phyloP scores from a whole-genome alignment of 1,140 invertebrate species.

The Diuraphis noxia region DNA sequence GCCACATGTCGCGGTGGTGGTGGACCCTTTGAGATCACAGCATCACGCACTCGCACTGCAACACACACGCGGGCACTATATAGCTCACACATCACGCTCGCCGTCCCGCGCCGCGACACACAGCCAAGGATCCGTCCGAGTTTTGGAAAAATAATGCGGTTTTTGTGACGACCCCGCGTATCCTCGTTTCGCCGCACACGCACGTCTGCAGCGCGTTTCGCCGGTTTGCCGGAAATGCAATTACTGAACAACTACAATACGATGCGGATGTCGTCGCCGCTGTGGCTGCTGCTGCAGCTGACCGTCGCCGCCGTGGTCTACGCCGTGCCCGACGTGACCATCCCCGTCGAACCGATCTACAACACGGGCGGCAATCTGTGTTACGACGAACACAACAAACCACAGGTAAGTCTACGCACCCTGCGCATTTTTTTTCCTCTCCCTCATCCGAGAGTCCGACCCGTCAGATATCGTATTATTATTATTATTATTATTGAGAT shows the following conservation, averaged over 20 bases:
- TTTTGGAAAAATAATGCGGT: not conserved
- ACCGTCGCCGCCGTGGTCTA: not conserved
- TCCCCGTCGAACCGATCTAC: conserved; percentile 9
- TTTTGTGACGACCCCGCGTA: not conserved
- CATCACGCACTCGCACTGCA: not conserved
- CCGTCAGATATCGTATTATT: not conserved
- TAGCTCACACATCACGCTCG: not conserved
- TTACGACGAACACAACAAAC: conserved; percentile 43
- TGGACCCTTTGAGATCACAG: conserved; percentile 5
- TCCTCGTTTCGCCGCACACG: no score
- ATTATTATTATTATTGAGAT: not conserved
- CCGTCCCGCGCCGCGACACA: not conserved
- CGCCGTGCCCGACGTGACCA: not conserved
- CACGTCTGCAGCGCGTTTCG: not conserved
- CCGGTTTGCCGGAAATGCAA: not conserved
- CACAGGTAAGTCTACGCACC: conserved; percentile 8
- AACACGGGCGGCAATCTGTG: conserved; percentile 42
- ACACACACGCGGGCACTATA: not conserved
- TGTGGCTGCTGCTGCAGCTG: not conserved
- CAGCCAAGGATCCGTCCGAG: not conserved
- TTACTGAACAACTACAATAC: no score
- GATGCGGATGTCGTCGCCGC: not conserved
- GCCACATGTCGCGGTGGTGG: conserved; percentile 10
- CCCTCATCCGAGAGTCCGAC: no score
- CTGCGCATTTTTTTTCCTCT: not conserved